phyloP scores from a whole-genome alignment of 2,797 vertebrate genomes.

The Smutsia temminckii region DNA sequence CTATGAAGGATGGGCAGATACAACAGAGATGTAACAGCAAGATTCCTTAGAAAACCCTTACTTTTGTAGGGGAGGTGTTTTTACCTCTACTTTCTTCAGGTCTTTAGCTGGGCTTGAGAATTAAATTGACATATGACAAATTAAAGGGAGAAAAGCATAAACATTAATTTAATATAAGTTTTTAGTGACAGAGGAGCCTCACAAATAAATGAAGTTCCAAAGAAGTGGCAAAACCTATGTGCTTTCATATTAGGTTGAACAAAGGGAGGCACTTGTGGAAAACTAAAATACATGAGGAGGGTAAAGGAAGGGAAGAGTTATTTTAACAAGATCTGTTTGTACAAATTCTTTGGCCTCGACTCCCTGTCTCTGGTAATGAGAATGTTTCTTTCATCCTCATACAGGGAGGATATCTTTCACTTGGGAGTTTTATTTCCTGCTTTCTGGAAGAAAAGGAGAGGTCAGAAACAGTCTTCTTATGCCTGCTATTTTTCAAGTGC shows the following conservation, averaged over 20 bases:
- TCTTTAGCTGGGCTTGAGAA: neutral
- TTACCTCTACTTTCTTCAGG: neutral
- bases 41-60: neutral
- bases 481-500: neutral
- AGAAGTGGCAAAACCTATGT: neutral
- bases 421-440: neutral
- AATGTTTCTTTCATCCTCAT: neutral
- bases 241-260: neutral
- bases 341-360: neutral
- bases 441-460: neutral
- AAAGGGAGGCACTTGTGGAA: neutral
- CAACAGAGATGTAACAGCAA: neutral
- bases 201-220: neutral
- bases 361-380: neutral
- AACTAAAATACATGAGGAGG: neutral
- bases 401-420: neutral
- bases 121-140: neutral
- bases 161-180: neutral
- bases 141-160: neutral
- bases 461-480: neutral
- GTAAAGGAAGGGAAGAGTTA: neutral
- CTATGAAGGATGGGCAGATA: neutral
- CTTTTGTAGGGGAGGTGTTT: neutral
- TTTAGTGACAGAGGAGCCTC: neutral
- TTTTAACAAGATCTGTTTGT: slow-evolving; percentile 13